Conservation (phyloP, 2,888 invertebrate genomes). For the Phragmatobia fuliginosa region DNA sequence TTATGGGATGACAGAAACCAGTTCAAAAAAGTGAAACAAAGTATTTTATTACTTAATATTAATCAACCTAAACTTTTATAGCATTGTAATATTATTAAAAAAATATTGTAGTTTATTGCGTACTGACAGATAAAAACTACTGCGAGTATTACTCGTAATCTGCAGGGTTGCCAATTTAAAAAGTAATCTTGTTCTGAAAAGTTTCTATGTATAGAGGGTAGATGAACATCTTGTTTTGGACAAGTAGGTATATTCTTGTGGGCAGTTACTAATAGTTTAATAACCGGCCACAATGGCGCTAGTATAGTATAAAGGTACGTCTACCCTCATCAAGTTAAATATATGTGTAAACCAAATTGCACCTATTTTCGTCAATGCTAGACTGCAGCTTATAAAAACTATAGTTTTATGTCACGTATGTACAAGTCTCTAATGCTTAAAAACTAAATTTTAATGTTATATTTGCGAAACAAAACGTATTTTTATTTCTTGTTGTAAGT, state of each 20-base stretch:
- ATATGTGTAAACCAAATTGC: neutral
- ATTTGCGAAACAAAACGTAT: neutral
- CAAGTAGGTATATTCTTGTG: no score
- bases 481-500: neutral
- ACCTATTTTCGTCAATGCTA: neutral
- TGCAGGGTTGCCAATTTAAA: neutral
- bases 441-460: neutral
- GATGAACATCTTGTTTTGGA: neutral
- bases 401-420: neutral
- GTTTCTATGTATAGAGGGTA: neutral
- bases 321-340: no score
- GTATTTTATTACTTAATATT: neutral
- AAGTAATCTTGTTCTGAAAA: neutral
- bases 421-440: neutral
- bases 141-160: no score
- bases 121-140: no score
- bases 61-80: neutral
- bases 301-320: neutral
- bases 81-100: no score
- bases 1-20: neutral
- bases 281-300: neutral
- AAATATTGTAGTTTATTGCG: no score
- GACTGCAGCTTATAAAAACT: neutral
- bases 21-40: neutral
- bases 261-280: neutral